Evolutionary conservation across 2,888 invertebrate genomes (phyloP), one percentile per base, ranked within the genome.

Genomic region (Drymonia ruficornis): DNA sequence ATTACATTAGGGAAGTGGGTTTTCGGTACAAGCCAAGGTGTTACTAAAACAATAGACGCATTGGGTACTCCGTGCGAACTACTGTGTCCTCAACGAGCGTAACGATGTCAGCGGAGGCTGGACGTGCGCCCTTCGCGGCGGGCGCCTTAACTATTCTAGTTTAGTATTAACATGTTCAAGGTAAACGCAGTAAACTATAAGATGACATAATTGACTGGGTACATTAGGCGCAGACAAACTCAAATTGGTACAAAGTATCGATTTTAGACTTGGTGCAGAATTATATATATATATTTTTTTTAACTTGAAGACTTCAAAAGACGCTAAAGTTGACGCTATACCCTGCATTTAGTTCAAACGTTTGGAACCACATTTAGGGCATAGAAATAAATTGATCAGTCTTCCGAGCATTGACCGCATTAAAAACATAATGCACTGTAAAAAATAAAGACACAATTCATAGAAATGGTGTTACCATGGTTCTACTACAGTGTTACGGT

Each of bases 1-100:
- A 23, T 23, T 23, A 23, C 7, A 38, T 13, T 38, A 3, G 2
- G 38, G 38, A 38, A n/a, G 38, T 38, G 15, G 6, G 38, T 38
- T 12, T 23, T 31, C 9, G 13, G 48, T 38, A 15, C 38, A 52
- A 40, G 40, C 28, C 38, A 47, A 40, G 38, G 34, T 40, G 44
- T 55, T 50, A 46, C 48, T 53, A 49, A 60, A 55, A 36, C 70
- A 63, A 34, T 45, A 43, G 58, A 63, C 61, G 31, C 31, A 11
- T 8, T 65, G 56, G 63, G 55, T 65, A 60, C 66, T 74, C 67
- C 68, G 60, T 62, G 65, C 65, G 53, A 64, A 65, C 8, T 9
- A 47, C 44, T 56, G 59, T 58, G 49, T 43, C 59, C 62, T 67
- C 58, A 58, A 6, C 13, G 40, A 49, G 45, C 45, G 51, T 52